These are phyloP conservation scores for Globodera ellingtonae DNA, from an alignment of 1,140 invertebrate genomes.

Conservation along the genomic window DNA sequence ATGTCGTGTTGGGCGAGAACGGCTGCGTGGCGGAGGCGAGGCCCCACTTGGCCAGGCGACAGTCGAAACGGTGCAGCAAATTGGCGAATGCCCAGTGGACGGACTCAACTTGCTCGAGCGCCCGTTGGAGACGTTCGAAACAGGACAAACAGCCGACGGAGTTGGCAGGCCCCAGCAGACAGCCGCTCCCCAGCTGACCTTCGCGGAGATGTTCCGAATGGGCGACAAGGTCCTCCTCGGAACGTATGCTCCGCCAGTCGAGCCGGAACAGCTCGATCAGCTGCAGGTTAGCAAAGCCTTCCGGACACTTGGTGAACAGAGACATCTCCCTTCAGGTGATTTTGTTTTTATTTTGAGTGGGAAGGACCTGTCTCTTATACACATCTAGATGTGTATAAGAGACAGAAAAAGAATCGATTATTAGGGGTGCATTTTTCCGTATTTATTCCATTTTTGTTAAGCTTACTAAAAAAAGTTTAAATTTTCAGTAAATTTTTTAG, in stretches of 20 bases:
- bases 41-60: slow-evolving; percentile 52
- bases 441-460: too few relatives aligned
- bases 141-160: slow-evolving; percentile 44
- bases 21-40: slow-evolving; percentile 56
- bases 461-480: too few relatives aligned
- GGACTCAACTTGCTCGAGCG: slow-evolving; percentile 39
- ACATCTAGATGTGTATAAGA: too few relatives aligned
- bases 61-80: slow-evolving; percentile 60
- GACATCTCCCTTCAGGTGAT: slow-evolving; percentile 30
- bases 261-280: slow-evolving; percentile 50
- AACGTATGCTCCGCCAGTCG: slow-evolving; percentile 41
- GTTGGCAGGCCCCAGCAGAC: slow-evolving; percentile 37
- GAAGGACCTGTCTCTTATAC: too few relatives aligned
- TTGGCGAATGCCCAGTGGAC: slow-evolving; percentile 47
- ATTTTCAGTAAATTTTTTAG: too few relatives aligned
- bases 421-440: too few relatives aligned
- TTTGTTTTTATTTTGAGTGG: too few relatives aligned
- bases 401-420: too few relatives aligned
- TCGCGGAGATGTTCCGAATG: slow-evolving; percentile 41
- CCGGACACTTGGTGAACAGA: slow-evolving; percentile 44
- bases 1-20: slow-evolving; percentile 65
- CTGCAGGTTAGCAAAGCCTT: slow-evolving; percentile 42
- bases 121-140: slow-evolving; percentile 42
- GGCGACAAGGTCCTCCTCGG: slow-evolving; percentile 47
- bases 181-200: slow-evolving; percentile 39